Evolutionary conservation across 2,888 invertebrate species (phyloP).

Genomic region (Diabrotica balteata): DNA sequence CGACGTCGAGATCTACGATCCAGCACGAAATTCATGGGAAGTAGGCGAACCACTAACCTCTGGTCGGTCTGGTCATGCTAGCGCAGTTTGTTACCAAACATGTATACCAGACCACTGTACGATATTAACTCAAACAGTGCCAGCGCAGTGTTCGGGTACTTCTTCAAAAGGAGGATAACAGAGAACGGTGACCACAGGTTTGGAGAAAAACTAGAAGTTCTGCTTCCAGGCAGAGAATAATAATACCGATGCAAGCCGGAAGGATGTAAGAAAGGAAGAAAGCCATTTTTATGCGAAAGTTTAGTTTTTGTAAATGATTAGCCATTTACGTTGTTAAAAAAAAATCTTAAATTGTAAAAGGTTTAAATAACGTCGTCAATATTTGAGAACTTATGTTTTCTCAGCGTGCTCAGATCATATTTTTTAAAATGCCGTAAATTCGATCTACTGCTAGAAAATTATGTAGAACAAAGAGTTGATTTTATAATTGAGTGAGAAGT

Average conservation of each 20-base stretch:
- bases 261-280: neutral
- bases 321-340: too few species aligned
- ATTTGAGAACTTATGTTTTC: too few species aligned
- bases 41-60: conserved; percentile 80
- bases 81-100: conserved; percentile 85
- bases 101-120: conserved; percentile 61
- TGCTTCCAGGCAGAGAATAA: too few species aligned
- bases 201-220: too few species aligned
- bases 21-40: conserved; percentile 77
- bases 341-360: too few species aligned
- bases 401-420: too few species aligned
- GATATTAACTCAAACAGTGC: conserved; percentile 31
- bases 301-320: neutral
- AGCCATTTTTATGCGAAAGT: neutral
- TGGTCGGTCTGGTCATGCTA: conserved; percentile 90
- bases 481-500: too few species aligned
- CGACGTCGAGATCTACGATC: conserved; percentile 89
- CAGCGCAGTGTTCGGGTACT: conserved; percentile 11
- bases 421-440: too few species aligned
- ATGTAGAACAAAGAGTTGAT: too few species aligned
- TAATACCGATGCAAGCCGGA: neutral
- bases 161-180: conserved; percentile 12
- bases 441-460: too few species aligned
- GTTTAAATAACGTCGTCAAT: too few species aligned
- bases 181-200: too few species aligned